Percentiles rank a stretch among this genome's conserved stretches.
Evolutionary conservation across 1,140 invertebrate genomes (phyloP).

Genomic region (Acromyrmex heyeri): DNA sequence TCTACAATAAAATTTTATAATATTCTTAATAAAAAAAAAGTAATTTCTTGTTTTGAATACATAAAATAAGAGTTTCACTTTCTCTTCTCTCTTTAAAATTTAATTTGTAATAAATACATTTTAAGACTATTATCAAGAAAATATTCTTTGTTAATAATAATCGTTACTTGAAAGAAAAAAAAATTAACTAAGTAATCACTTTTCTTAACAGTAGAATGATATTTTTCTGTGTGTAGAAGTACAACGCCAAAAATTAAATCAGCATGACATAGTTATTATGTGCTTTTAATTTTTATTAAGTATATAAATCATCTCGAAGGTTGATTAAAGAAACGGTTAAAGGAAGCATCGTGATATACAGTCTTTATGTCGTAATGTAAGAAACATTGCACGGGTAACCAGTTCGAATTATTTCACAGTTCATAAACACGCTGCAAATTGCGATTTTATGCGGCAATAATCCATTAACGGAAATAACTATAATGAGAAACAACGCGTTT

Average conservation of each 20-base stretch:
- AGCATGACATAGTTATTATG: neutral
- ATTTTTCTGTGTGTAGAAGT: neutral
- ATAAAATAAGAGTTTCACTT: too few species aligned
- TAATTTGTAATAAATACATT: too few species aligned
- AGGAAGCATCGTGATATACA: neutral
- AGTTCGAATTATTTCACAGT: neutral
- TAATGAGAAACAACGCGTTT: constrained; percentile 27
- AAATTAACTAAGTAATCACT: too few species aligned
- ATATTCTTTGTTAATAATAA: too few species aligned
- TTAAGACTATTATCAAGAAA: too few species aligned
- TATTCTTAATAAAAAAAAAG: too few species aligned
- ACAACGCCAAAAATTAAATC: neutral
- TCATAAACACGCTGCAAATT: neutral
- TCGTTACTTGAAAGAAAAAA: too few species aligned
- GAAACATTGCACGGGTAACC: neutral
- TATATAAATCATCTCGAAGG: neutral
- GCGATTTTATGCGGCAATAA: constrained; percentile 10
- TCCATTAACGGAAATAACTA: constrained; percentile 37
- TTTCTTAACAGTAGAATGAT: too few species aligned
- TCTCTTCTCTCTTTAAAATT: too few species aligned
- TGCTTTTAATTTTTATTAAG: neutral
- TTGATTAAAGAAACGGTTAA: neutral
- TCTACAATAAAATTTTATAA: too few species aligned
- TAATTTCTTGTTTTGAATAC: too few species aligned
- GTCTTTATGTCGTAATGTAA: neutral